phyloP scores from a whole-genome alignment of 2,113 vertebrate genomes.

The Hippocampus zosterae region DNA sequence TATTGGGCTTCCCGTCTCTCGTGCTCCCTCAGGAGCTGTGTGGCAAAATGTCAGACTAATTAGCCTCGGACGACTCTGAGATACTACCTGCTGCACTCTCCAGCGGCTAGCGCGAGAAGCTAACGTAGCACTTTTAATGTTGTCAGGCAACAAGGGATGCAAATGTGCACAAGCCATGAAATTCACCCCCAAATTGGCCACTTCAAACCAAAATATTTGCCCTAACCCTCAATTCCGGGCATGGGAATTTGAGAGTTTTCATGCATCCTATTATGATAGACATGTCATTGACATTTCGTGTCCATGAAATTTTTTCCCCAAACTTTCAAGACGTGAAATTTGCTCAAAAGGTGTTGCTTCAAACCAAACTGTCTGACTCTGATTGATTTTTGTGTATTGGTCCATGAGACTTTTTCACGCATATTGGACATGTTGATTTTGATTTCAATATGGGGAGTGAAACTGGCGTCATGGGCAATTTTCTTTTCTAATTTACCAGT shows the following conservation, averaged over 20 bases:
- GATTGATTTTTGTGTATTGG: not conserved
- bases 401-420: not conserved
- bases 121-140: not conserved
- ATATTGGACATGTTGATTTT: not conserved
- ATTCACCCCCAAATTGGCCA: not conserved
- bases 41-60: constrained; percentile 68
- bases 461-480: not conserved
- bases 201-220: no score
- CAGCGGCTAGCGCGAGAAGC: not conserved
- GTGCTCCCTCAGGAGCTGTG: constrained; percentile 32
- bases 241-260: no score
- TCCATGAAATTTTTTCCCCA: not conserved
- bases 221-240: no score
- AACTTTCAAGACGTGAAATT: not conserved
- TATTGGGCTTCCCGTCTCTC: constrained; percentile 26
- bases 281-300: no score
- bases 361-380: not conserved
- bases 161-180: not conserved
- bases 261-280: no score
- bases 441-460: not conserved
- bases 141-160: no score
- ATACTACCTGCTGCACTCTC: constrained; percentile 12
- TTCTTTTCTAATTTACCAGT: not conserved
- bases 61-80: constrained; percentile 57
- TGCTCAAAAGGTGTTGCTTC: not conserved